A percentile compares a stretch with the other conserved stretches of the same genome.
Evolutionary conservation across 2,113 vertebrate genomes (phyloP).

Genomic region (Boleophthalmus pectinirostris): DNA sequence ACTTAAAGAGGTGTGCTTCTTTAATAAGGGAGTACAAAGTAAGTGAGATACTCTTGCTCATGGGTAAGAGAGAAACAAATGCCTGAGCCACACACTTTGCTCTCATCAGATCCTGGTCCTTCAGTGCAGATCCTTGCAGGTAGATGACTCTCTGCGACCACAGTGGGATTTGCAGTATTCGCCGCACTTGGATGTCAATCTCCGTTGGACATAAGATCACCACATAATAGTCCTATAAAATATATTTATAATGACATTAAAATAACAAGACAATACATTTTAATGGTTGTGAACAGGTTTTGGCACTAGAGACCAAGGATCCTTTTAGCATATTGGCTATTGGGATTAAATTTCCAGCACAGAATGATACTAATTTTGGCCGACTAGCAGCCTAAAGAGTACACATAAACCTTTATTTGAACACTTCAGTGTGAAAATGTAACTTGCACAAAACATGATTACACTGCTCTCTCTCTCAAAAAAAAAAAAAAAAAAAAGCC

Average conservation of each 20-base stretch:
- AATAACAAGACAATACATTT: background rate
- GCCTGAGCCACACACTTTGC: conserved; percentile 86
- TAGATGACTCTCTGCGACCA: conserved; percentile 99
- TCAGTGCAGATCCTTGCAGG: conserved; percentile 95
- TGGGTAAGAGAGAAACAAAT: background rate
- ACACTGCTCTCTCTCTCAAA: no score
- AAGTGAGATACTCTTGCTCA: background rate
- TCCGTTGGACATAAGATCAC: conserved; percentile 97
- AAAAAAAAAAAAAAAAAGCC: no score
- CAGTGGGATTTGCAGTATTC: conserved; percentile 95
- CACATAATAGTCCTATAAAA: conserved; percentile 92
- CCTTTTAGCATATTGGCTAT: no score
- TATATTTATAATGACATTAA: background rate
- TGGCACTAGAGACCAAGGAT: no score
- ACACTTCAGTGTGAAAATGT: no score
- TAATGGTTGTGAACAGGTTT: background rate
- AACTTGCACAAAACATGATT: no score
- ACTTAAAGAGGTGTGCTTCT: background rate
- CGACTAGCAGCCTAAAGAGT: no score
- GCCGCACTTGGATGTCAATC: conserved; percentile 94
- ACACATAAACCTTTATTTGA: no score
- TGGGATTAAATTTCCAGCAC: no score
- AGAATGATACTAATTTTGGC: no score
- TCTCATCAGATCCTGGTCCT: conserved; percentile 98
- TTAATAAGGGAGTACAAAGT: background rate